These are phyloP conservation scores for Carcina quercana DNA, from an alignment of 2,888 invertebrate species.

Conservation along the genomic window DNA sequence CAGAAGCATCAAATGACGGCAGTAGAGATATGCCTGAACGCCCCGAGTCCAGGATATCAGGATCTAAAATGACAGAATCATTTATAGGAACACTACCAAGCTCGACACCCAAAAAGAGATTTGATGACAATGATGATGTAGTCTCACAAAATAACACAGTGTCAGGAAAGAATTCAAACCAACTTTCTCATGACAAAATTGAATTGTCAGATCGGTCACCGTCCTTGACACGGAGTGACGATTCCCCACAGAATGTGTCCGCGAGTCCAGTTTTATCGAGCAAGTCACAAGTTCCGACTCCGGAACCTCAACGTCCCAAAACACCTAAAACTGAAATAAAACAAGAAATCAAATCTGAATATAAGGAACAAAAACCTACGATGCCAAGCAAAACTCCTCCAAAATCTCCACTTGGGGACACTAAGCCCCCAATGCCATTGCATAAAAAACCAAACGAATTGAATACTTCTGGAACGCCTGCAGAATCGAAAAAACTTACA, in stretches of 20 bases:
- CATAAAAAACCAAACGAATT: slow-evolving; percentile 58
- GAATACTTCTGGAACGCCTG: slow-evolving; percentile 33
- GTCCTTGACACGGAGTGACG: slow-evolving; percentile 64
- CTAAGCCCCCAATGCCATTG: slow-evolving; percentile 37
- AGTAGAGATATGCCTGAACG: slow-evolving; percentile 44
- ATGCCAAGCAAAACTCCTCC: slow-evolving; percentile 37
- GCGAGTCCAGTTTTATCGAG: slow-evolving; percentile 31
- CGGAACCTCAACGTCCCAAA: slow-evolving; percentile 54
- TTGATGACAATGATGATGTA: slow-evolving; percentile 64
- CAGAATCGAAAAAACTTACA: slow-evolving; percentile 52
- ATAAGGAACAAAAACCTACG: slow-evolving; percentile 26
- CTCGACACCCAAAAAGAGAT: slow-evolving; percentile 43
- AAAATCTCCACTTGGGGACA: slow-evolving; percentile 44
- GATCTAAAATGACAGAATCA: slow-evolving; percentile 67
- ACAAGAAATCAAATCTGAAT: slow-evolving; percentile 27
- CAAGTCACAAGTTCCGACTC: slow-evolving; percentile 40
- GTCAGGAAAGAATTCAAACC: slow-evolving; percentile 29
- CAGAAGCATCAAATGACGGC: slow-evolving; percentile 47
- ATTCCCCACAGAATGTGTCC: slow-evolving; percentile 48
- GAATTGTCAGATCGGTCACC: slow-evolving; percentile 63
- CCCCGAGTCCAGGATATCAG: slow-evolving; percentile 61
- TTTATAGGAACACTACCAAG: slow-evolving; percentile 58
- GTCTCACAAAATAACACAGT: slow-evolving; percentile 44
- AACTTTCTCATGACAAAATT: slow-evolving; percentile 33
- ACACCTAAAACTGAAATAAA: slow-evolving; percentile 50